Evolutionary conservation across 2,888 invertebrate genomes (phyloP).

Genomic region (Philhelius pedissequus): DNA sequence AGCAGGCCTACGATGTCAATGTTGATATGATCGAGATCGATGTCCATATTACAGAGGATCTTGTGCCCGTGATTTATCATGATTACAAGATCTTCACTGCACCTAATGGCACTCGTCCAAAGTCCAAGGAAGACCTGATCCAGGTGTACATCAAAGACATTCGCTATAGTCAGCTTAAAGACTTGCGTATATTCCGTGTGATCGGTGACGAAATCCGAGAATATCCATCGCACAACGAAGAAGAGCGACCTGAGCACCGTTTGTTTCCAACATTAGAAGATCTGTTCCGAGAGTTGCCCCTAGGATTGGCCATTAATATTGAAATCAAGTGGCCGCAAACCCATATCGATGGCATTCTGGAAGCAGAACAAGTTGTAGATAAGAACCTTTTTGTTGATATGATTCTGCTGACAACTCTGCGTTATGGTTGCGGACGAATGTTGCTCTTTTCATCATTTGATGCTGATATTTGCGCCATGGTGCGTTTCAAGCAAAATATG

Average conservation of each 20-base stretch:
- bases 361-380: slow-evolving; percentile 90
- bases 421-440: slow-evolving; percentile 88
- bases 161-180: slow-evolving; percentile 91
- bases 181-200: slow-evolving; percentile 92
- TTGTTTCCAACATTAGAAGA: slow-evolving; percentile 95
- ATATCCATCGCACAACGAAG: slow-evolving; percentile 85
- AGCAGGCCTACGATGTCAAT: slow-evolving; percentile 92
- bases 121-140: slow-evolving; percentile 87
- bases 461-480: slow-evolving; percentile 96
- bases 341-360: slow-evolving; percentile 89
- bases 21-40: slow-evolving; percentile 99
- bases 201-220: slow-evolving; percentile 85
- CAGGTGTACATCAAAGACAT: slow-evolving; percentile 96
- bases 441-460: slow-evolving; percentile 97
- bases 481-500: slow-evolving; percentile 95
- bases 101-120: slow-evolving; percentile 82
- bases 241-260: slow-evolving; percentile 89
- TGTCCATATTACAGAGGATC: slow-evolving; percentile 97
- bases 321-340: slow-evolving; percentile 99
- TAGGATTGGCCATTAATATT: slow-evolving; percentile 96
- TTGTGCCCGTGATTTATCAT: slow-evolving; percentile 97
- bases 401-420: slow-evolving; percentile 89
- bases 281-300: slow-evolving; percentile 89
- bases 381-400: slow-evolving; percentile 94
- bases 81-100: slow-evolving; percentile 92